Conservation (phyloP, 2,113 vertebrate genomes). For the Ictalurus punctatus region DNA sequence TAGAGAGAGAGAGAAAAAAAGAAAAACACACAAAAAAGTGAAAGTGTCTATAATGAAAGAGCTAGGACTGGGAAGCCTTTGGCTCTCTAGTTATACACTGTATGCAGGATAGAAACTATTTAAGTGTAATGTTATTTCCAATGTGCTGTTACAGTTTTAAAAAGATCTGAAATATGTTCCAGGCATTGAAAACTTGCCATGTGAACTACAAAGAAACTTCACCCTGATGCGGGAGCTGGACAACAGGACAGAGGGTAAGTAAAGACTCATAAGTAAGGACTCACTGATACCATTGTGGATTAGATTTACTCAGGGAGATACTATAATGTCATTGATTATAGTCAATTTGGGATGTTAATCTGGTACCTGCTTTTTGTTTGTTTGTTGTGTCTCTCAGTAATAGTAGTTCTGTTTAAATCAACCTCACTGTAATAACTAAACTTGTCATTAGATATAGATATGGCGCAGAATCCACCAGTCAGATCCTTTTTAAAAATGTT, state of each 20-base stretch:
- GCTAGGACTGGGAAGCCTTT: neutral
- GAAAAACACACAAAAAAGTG: neutral
- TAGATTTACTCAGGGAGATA: neutral
- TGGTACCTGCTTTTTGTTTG: neutral
- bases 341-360: neutral
- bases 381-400: neutral
- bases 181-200: conserved; percentile 97
- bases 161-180: neutral
- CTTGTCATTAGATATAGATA: neutral
- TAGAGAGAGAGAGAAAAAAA: neutral
- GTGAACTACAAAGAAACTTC: conserved; percentile 95
- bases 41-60: neutral
- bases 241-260: conserved; percentile 90
- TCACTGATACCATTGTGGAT: neutral
- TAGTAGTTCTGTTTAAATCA: neutral
- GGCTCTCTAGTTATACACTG: neutral
- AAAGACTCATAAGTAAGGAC: neutral
- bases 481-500: neutral
- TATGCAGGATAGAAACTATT: neutral
- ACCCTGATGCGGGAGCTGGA: conserved; percentile 95
- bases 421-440: neutral
- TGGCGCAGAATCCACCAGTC: neutral
- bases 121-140: neutral
- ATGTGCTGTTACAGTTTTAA: neutral
- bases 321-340: neutral